Conservation (phyloP, 2,888 invertebrate species). For the Byasa hedistus region DNA sequence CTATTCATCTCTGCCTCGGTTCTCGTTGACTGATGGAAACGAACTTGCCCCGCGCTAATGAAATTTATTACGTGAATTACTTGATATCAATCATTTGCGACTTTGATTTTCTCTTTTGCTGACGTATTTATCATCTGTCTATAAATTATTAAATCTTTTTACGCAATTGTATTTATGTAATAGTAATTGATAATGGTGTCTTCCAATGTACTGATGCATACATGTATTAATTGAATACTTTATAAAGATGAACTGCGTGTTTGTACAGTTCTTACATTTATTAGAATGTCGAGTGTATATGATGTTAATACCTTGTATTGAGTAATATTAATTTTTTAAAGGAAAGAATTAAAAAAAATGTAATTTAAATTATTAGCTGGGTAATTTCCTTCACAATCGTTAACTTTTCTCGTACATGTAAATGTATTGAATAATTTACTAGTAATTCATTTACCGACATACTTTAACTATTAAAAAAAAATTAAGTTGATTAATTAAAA, state of each 20-base stretch:
- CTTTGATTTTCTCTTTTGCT: slow-evolving; percentile 23
- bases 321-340: too few relatives aligned
- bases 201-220: neutral
- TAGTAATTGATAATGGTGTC: slow-evolving; percentile 3
- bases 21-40: slow-evolving; percentile 15
- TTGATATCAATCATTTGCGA: slow-evolving; percentile 25
- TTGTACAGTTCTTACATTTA: neutral
- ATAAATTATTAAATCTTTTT: slow-evolving; percentile 22
- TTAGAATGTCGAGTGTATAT: too few relatives aligned
- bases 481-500: too few relatives aligned
- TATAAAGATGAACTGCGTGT: neutral
- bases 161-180: slow-evolving; percentile 12
- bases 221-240: neutral
- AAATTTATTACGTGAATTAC: slow-evolving; percentile 29
- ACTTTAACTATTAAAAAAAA: too few relatives aligned
- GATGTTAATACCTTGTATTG: too few relatives aligned
- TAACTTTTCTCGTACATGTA: too few relatives aligned
- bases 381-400: too few relatives aligned
- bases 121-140: slow-evolving; percentile 11
- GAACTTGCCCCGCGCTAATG: slow-evolving; percentile 17
- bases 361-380: too few relatives aligned
- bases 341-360: too few relatives aligned
- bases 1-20: slow-evolving; percentile 26
- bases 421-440: too few relatives aligned
- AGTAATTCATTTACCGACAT: too few relatives aligned